Evolutionary conservation across 2,888 invertebrate genomes (phyloP), one percentile per base, ranked within the genome.

Genomic region (Orgyia antiqua): DNA sequence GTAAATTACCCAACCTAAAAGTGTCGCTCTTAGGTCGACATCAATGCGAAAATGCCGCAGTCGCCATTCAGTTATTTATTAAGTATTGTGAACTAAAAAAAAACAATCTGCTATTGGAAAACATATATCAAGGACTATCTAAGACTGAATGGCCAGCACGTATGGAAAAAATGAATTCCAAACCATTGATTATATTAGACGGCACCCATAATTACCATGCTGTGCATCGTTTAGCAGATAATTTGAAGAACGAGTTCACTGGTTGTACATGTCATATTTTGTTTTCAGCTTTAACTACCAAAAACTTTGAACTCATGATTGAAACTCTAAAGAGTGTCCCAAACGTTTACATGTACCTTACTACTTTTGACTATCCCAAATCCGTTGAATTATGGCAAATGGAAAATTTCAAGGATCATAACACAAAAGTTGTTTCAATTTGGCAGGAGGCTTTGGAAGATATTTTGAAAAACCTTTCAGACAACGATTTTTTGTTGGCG

Each of bases 11-110:
- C 4, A 18, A 24, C 13, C 1, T 30, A 12, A 24, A 30, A 25
- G 24, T 30, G 1, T 13, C 30, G 6, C 10, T 30, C 12, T 17
- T 18, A 10, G 30, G 30, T 3, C 18, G 18, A 9, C 30, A 30
- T 30, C 30, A 30, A 30, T 19, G 18, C 5, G 30, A 30, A 25
- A 30, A 30, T 19, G 30, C 30, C 13, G 17, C 30, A 9, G 24
- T 30, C 9, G 30, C 30, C 13, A 19, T 30, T 9, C 30, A 30
- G 13, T 25, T 30, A 10, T 30, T 9, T 24, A 8, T 2, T 8
- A 3, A 24, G 7, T 30, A 13, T 24, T 30, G 30, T 24, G 9
- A 19, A 9, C 17, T 9, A 13, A 18, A 19, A 25, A 5, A 25
- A 19, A 13, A 24, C 2, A 8, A 8, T 24, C 11, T 30, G n/a